Percentiles rank a stretch among this genome's conserved stretches.
phyloP scores from a whole-genome alignment of 2,113 vertebrate species.

The Zosterops hypoxanthus region DNA sequence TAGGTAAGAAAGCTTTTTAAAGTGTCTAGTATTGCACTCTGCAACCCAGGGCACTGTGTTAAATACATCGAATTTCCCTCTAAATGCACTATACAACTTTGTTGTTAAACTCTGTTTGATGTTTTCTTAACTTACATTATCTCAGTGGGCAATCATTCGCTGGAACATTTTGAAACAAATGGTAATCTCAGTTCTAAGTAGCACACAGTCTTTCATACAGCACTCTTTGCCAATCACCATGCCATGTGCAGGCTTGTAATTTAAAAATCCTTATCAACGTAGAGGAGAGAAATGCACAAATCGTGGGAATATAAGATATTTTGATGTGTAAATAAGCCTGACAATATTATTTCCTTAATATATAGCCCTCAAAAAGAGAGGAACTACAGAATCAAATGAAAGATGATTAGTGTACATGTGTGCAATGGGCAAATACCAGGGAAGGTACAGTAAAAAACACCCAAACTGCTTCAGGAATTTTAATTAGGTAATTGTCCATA shows the following conservation, averaged over 20 bases:
- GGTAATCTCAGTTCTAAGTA: slow-evolving; percentile 53
- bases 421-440: not conserved
- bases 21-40: not conserved
- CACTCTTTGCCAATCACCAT: not conserved
- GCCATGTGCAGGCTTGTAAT: not conserved
- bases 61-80: not conserved
- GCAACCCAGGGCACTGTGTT: not conserved
- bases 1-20: not conserved
- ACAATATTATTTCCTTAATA: not conserved
- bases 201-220: not conserved
- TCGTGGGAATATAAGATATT: not conserved
- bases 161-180: slow-evolving; percentile 70
- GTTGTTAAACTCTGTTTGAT: slow-evolving; percentile 56
- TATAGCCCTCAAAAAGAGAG: not conserved
- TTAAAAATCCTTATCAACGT: not conserved
- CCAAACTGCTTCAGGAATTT: not conserved
- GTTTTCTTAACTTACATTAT: slow-evolving; percentile 50
- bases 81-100: not conserved
- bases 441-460: not conserved
- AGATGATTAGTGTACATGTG: not conserved
- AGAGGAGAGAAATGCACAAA: not conserved
- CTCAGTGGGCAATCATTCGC: slow-evolving; percentile 67
- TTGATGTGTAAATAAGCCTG: not conserved
- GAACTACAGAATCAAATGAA: not conserved
- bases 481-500: not conserved